Evolutionary conservation across 2,113 vertebrate genomes (phyloP), one percentile per base, ranked within the genome.

Genomic region (Oxyruncus cristatus): DNA sequence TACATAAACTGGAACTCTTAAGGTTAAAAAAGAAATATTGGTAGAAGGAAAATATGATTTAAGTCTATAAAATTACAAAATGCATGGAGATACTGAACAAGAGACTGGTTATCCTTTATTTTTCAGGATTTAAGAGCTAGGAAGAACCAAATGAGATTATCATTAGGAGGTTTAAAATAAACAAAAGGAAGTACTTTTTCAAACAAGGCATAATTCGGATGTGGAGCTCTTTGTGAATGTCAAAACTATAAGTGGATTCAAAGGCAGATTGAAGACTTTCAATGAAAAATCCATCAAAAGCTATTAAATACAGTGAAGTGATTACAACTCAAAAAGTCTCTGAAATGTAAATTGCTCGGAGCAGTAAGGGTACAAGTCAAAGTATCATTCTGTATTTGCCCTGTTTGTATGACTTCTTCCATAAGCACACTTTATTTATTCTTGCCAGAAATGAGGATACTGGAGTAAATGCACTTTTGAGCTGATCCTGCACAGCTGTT

Each of bases 111-210:
- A 78, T 67, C 52, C 33, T 52, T 89, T 79, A 82, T 92, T 93
- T 93, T 89, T 82, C 81, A 79, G 44, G 19, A 92, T 59, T 16
- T 33, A 84, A 84, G 63, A 67, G 66, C n/a, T 78, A 93, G 42
- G 76, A 89, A 74, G 75, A 92, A 59, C 21, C 14, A 95, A 95
- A 96, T 93, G 30, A 87, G 68, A 72, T 93, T 95, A 95, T 72
- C 71, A 72, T 75, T 74, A 91, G 42, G 35, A 32, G 8, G 28
- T 75, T 92, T 87, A 91, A 86, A 92, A 72, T 59, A 78, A 95
- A 93, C 39, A 92, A 93, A 96, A 89, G 86, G 68, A 96, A 91
- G 52, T 59, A 78, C 65, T 92, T 91, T 92, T 89, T 95, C 80
- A 93, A 86, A 84, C 50, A 87, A 77, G 15, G 39, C 14, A 47